These are phyloP conservation scores for Yponomeuta plumbellus DNA, from an alignment of 2,888 invertebrate genomes.

Conservation along the genomic window DNA sequence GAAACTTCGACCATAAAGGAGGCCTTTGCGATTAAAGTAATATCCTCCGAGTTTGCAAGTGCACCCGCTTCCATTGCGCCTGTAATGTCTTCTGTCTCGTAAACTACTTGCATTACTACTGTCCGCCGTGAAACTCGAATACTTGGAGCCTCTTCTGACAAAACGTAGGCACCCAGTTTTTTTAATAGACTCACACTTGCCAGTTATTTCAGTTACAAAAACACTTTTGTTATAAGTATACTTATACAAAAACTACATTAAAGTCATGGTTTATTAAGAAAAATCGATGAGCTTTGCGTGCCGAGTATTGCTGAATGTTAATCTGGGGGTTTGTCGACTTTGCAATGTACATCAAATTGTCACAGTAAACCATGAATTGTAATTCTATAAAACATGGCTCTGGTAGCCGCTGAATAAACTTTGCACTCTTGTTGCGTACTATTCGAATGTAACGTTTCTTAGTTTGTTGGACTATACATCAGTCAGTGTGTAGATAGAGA, in stretches of 20 bases:
- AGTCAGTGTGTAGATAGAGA: no score
- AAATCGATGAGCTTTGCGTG: neutral
- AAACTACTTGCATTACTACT: slow-evolving; percentile 38
- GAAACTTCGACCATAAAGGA: slow-evolving; percentile 55
- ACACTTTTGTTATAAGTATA: neutral
- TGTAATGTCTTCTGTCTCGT: slow-evolving; percentile 42
- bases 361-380: no score
- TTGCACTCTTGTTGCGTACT: no score
- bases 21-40: slow-evolving; percentile 61
- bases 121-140: slow-evolving; percentile 24
- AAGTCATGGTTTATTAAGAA: no score
- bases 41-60: slow-evolving; percentile 41
- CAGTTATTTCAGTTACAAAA: neutral
- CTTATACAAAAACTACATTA: neutral
- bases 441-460: no score
- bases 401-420: no score
- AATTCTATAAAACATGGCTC: no score
- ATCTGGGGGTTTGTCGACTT: no score
- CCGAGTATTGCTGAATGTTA: neutral
- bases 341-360: no score
- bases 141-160: neutral
- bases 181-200: neutral
- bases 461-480: no score
- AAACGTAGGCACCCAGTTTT: neutral
- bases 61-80: slow-evolving; percentile 33